Evolutionary conservation across 2,888 invertebrate species (phyloP), one percentile per base, ranked within the genome.

Genomic region (Teinopalpus imperialis): DNA sequence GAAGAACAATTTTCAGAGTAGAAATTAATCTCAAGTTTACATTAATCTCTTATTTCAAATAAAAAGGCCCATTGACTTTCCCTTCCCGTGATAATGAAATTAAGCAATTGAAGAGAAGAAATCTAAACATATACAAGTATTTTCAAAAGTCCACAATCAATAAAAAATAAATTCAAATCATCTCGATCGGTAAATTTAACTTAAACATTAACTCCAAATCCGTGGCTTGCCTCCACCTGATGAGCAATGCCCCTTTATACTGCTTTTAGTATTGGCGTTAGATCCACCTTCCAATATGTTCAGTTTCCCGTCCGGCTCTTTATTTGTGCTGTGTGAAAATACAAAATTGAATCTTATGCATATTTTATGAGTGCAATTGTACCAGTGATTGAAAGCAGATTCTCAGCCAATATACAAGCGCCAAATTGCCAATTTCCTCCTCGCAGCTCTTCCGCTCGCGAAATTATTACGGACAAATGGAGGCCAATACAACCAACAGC

Each of bases 211-310:
- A 57, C 78, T 81, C 71, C 80, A 81, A 52, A 79, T 69, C 21
- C 63, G 59, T 1, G 81, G 75, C 54, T 79, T 79, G 4, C 61
- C 59, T 13, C 75, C 68, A 1, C 73, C 74, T 0, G 81, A 80
- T 0, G 72, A 57, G 37, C 80, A 78, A 6, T 69, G 61, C 30
- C 69, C 67, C 37, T 57, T 77, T 3, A 18, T 21, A 4, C 41
- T 24, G 12, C 12, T 16, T 24, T 21, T 42, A 14, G 18, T 6
- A 7, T 35, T 46, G 3, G n/a, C 20, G 14, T 40, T 39, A 2
- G 7, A 10, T 6, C 16, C 61, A 26, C 60, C 61, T 24, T 75
- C 74, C 49, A 82, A 76, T 27, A 74, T 40, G 48, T 66, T 67
- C 59, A 59, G 66, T 63, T 66, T 75, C 52, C 59, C 53, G 35